Base-by-base conservation (phyloP, 2,113 vertebrate genomes). In the Eurypyga helias region DNA sequence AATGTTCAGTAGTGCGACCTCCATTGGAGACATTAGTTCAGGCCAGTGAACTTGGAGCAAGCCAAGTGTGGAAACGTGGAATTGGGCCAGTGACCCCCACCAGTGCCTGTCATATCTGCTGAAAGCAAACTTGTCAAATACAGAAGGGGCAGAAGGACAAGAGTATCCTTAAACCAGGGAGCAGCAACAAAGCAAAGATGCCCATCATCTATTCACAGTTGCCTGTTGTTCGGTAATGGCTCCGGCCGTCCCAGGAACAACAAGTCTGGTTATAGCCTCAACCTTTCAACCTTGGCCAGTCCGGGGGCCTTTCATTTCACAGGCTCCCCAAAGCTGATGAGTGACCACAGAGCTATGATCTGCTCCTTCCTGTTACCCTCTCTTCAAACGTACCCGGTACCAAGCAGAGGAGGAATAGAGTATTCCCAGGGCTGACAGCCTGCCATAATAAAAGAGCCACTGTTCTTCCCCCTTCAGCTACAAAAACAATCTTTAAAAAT, bases 11-110 rank as follows among this genome's bases (percentile, higher is more conserved):
- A 98, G 75, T 90, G 98, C 86, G 96, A 97, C 97, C 97, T 96
- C 98, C 97, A 98, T 97, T 97, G 98, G 98, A 98, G 96, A 97
- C 97, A 98, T 98, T 98, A 98, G 97, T 97, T 98, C 98, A 94
- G 97, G 98, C 98, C 98, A 98, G 95, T 98, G 98, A 97, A 97
- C 97, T 94, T 81, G 80, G 97, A 98, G 98, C 97, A 98, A 98
- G 98, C 98, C 98, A 97, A 98, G 98, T 98, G 98, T 97, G 98
- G 97, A 97, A 98, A 98, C 48, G 78, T 97, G 98, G 98, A 96
- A 97, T 16, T 92, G 97, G 97, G 97, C 98, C 98, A 98, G 97
- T 96, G 97, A 97, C 97, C 98, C 98, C 98, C 96, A 95, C 97
- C 96, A 86, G 96, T 87, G 97, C 97, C 98, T 98, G 98, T 98